Evolutionary conservation across 2,113 vertebrate species (phyloP), one percentile per base, ranked within the genome.

Genomic region (Prietella phreatophila): DNA sequence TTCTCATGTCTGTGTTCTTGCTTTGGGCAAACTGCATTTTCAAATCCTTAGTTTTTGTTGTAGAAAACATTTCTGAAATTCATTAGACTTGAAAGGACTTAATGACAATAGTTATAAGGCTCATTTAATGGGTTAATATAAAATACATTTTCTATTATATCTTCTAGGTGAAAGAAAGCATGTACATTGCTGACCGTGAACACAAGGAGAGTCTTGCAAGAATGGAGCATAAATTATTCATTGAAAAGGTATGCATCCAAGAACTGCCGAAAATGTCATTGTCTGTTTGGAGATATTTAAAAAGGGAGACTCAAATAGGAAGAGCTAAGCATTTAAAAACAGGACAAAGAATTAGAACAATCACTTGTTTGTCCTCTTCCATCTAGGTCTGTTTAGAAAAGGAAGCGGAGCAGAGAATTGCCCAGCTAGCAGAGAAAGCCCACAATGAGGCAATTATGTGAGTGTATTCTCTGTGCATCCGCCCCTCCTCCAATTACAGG

Each of bases 371-470:
- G 11, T 88, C 55, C n/a, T 83, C 87, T n/a, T 91, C 78, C 61
- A n/a, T 42, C 27, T 89, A 98, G 97, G 92, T 92, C 87, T 93
- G 93, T 69, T 90, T 96, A 86, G 95, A 97, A 94, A 93, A 91
- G 85, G 96, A 97, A 89, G 96, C 96, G 17, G 95, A 97, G 90
- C 93, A 93, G 93, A 95, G 92, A 90, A 94, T 97, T 85, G 87
- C 93, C 60, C 91, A 91, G 92, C 90, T 96, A 88, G 93, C 95
- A 67, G 95, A 96, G 85, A 92, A 85, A 88, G 94, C 96, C 89
- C 96, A 97, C 93, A 94, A 85, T 88, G 96, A 97, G 88, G 96
- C 96, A 39, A 73, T 96, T 92, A 87, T 91, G 96, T 98, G 94
- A 97, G 97, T 93, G 80, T 86, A 47, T 78, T 93, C 87, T 88